A percentile compares a stretch with the other conserved stretches of the same genome.
Conservation (phyloP, 2,797 vertebrate genomes). For the Platyrinchus mystaceus region DNA sequence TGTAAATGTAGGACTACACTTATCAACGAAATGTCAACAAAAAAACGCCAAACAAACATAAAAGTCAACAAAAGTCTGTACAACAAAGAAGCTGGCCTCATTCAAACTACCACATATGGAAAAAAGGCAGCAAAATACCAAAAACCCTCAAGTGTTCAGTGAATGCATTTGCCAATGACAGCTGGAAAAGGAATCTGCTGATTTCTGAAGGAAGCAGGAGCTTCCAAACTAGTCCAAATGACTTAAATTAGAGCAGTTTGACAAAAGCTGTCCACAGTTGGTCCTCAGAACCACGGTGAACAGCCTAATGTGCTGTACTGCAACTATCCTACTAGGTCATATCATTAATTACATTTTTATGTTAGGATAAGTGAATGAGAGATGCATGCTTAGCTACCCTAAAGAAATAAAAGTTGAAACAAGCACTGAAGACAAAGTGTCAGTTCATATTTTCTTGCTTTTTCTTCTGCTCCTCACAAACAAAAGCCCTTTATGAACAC, state of each 20-base stretch:
- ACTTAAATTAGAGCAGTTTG: not conserved
- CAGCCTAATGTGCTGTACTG: not conserved
- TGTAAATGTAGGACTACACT: not conserved
- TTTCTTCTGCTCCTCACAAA: not conserved
- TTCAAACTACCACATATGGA: not conserved
- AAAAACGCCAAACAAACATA: not conserved
- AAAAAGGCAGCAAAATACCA: not conserved
- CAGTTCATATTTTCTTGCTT: not conserved
- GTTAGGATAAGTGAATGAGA: not conserved
- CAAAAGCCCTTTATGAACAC: not conserved
- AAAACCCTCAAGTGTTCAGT: not conserved
- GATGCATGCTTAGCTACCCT: not conserved
- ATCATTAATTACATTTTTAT: not conserved
- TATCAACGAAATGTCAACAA: not conserved
- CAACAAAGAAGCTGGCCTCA: not conserved
- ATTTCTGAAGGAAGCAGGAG: not conserved
- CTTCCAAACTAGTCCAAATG: not conserved
- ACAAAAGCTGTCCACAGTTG: fast-evolving
- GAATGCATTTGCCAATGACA: not conserved
- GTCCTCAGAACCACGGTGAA: not conserved
- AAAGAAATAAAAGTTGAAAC: not conserved
- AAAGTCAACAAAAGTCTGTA: not conserved
- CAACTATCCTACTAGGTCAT: not conserved
- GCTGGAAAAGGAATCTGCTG: not conserved
- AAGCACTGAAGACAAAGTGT: not conserved